Conservation (phyloP, 92 coral and sea anemone genomes). For the Ricordea florida region DNA sequence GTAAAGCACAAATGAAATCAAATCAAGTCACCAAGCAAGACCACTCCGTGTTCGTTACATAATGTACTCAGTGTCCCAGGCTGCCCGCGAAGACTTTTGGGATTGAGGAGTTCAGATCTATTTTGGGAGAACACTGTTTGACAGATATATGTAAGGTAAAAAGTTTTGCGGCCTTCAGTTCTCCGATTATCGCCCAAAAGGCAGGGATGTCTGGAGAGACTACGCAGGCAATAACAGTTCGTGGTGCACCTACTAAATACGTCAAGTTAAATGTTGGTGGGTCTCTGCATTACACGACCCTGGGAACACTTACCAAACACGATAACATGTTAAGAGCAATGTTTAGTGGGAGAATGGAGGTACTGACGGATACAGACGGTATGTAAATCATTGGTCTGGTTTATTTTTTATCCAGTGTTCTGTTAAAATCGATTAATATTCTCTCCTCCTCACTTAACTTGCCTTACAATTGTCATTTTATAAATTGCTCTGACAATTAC, state of each 20-base stretch:
- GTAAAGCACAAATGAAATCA: too few relatives aligned
- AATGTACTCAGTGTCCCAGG: too few relatives aligned
- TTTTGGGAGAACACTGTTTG: too few relatives aligned
- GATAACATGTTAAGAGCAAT: conserved; percentile 97
- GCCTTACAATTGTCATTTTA: not conserved
- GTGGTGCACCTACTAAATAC: conserved; percentile 97
- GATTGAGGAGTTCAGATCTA: too few relatives aligned
- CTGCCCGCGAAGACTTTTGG: too few relatives aligned
- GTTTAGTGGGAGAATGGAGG: conserved; percentile 99
- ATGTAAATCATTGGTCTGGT: not conserved
- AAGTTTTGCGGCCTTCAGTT: too few relatives aligned
- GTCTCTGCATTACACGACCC: conserved; percentile 93
- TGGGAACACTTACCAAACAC: conserved; percentile 95
- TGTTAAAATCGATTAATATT: not conserved
- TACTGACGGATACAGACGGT: conserved; percentile 96
- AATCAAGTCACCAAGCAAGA: too few relatives aligned
- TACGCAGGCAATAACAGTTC: conserved; percentile 80
- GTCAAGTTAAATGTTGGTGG: conserved; percentile 98
- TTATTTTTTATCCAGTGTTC: not conserved
- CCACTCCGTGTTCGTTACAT: too few relatives aligned
- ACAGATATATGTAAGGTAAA: too few relatives aligned
- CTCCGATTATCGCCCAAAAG: too few relatives aligned
- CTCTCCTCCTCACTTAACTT: not conserved
- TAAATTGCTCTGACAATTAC: too few relatives aligned
- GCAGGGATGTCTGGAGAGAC: conserved; percentile 97